A percentile compares a stretch with the other conserved stretches of the same genome.
Evolutionary conservation across 2,797 vertebrate genomes (phyloP).

Genomic region (Chelon auratus): DNA sequence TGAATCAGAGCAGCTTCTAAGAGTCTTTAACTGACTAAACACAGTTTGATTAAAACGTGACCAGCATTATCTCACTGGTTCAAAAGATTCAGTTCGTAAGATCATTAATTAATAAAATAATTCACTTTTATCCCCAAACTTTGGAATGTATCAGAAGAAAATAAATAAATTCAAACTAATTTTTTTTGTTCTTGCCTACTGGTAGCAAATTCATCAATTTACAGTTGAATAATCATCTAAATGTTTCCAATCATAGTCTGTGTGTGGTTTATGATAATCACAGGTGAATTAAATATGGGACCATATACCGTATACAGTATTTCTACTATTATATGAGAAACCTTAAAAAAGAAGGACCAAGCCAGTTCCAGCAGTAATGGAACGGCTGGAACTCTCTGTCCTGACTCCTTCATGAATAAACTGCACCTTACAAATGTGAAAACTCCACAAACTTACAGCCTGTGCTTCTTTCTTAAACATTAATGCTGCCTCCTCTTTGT

Average conservation of each 20-base stretch:
- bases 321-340: no score
- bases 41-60: slow-evolving; percentile 31
- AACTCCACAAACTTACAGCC: slow-evolving; percentile 3
- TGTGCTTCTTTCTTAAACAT: slow-evolving; percentile 39
- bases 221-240: slow-evolving; percentile 5
- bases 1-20: slow-evolving; percentile 43
- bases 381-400: no score
- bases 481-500: slow-evolving; percentile 34
- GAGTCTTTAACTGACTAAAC: slow-evolving; percentile 43
- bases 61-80: slow-evolving; percentile 27
- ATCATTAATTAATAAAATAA: background rate
- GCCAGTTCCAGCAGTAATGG: background rate
- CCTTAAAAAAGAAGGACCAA: no score
- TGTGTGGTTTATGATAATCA: background rate
- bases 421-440: slow-evolving; percentile 28
- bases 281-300: no score
- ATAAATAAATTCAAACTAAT: slow-evolving; percentile 7
- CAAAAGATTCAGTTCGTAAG: slow-evolving; percentile 29
- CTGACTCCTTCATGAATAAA: slow-evolving; percentile 20
- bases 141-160: slow-evolving; percentile 9
- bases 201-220: slow-evolving; percentile 6
- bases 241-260: background rate
- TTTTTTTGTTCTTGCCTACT: background rate
- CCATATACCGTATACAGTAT: no score
- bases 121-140: background rate